A percentile compares a stretch with the other conserved stretches of the same genome.
Evolutionary conservation across 2,888 invertebrate species (phyloP).

Genomic region (Scaptomyza tumidula): DNA sequence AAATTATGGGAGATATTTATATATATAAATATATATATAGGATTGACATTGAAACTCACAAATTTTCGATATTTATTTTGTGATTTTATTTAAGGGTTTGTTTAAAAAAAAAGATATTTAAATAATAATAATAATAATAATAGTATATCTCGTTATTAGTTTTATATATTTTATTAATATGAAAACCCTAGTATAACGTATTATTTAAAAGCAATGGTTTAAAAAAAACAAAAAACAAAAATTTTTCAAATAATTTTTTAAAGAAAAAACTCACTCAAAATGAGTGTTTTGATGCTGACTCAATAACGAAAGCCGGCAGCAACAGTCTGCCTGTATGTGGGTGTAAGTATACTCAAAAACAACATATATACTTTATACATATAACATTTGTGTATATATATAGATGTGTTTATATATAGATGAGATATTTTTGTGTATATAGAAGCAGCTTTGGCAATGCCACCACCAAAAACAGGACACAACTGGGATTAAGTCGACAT

Average conservation of each 20-base stretch:
- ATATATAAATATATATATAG: no score
- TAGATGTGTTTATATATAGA: conserved; percentile 1
- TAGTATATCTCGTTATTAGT: no score
- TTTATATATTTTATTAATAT: no score
- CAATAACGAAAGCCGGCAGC: conserved; percentile 75
- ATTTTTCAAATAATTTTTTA: not conserved
- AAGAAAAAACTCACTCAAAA: conserved; percentile 49
- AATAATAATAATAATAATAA: no score
- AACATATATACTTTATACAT: not conserved
- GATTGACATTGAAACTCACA: no score
- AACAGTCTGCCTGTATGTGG: conserved; percentile 65
- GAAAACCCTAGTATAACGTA: no score
- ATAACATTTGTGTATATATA: not conserved
- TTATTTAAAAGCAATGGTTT: no score
- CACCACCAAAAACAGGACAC: conserved; percentile 68
- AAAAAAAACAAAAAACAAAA: conserved; percentile 1
- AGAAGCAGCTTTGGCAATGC: conserved; percentile 61
- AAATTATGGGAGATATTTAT: no score
- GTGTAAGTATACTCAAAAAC: conserved; percentile 1
- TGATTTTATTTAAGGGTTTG: no score
- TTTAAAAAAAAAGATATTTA: no score
- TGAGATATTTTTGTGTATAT: conserved; percentile 45
- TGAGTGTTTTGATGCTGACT: conserved; percentile 30
- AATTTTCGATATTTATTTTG: no score
- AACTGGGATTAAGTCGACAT: conserved; percentile 74